These are phyloP conservation scores for Epinephelus awoara DNA, from an alignment of 2,797 vertebrate species.

Conservation along the genomic window DNA sequence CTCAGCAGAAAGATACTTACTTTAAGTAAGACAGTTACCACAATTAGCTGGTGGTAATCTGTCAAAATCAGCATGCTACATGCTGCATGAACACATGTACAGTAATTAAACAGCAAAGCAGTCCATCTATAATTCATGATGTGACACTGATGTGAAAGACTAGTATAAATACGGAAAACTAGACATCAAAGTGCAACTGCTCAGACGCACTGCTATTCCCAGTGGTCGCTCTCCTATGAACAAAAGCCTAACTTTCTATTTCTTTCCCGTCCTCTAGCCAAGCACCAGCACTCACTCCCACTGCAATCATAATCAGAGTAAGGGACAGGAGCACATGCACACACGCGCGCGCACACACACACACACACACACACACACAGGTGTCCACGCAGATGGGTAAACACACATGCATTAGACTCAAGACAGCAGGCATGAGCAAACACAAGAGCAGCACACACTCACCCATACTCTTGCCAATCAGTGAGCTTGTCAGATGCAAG, in stretches of 20 bases:
- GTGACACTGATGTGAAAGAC: conserved; percentile 40
- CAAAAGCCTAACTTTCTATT: conserved; percentile 40
- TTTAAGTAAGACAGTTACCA: conserved; percentile 5
- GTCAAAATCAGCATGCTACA: conserved; percentile 40
- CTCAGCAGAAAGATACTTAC: no score
- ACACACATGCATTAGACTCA: conserved; percentile 51
- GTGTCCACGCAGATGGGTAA: conserved; percentile 60
- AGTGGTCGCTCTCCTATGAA: conserved; percentile 40
- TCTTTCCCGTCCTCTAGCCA: conserved; percentile 18
- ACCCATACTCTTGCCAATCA: conserved; percentile 70
- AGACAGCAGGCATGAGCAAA: conserved; percentile 50
- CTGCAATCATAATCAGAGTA: conserved; percentile 77
- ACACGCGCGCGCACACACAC: conserved; percentile 8
- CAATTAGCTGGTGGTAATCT: conserved; percentile 31
- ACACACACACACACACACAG: conserved; percentile 33
- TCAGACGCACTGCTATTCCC: conserved; percentile 27
- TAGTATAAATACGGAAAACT: conserved; percentile 43
- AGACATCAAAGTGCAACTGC: conserved; percentile 25
- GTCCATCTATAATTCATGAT: conserved; percentile 50
- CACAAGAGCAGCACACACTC: conserved; percentile 39
- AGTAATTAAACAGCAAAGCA: conserved; percentile 54
- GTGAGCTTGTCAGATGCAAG: conserved; percentile 52
- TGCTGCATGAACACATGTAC: conserved; percentile 36
- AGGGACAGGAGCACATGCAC: conserved; percentile 32
- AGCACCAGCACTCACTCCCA: conserved; percentile 32